Conservation (phyloP, 2,888 invertebrate genomes). For the Ryuthela nishihirai region DNA sequence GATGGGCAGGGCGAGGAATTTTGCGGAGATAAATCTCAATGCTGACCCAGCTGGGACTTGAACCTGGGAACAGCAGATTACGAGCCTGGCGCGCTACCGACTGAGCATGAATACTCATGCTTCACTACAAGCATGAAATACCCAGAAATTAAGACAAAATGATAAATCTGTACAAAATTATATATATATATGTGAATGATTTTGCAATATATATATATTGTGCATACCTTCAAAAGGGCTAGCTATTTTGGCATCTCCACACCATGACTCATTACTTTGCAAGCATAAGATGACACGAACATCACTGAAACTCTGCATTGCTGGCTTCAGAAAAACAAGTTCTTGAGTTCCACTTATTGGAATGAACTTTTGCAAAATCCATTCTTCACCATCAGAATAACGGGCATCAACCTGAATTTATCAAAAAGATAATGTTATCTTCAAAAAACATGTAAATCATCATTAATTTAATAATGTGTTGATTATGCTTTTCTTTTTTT, state of each 20-base stretch:
- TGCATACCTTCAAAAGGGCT: constrained; percentile 36
- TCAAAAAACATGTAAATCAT: no score
- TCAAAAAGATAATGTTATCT: not conserved
- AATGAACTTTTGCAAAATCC: constrained; percentile 26
- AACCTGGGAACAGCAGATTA: no score
- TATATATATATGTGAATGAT: not conserved
- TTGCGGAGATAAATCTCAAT: no score
- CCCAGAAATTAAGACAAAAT: no score
- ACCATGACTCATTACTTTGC: constrained; percentile 65
- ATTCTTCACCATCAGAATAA: constrained; percentile 20
- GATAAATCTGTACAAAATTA: no score
- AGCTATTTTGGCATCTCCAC: constrained; percentile 42
- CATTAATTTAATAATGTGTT: no score
- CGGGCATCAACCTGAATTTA: constrained; percentile 23
- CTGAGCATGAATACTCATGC: no score
- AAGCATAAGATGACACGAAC: constrained; percentile 78
- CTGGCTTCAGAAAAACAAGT: constrained; percentile 18
- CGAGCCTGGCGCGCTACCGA: no score
- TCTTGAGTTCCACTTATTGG: constrained; percentile 16
- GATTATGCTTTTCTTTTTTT: no score
- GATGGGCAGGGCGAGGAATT: no score
- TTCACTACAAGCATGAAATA: no score
- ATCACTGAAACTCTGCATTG: constrained; percentile 33
- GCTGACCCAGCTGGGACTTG: no score
- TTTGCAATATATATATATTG: not conserved